phyloP scores from a whole-genome alignment of 2,888 invertebrate genomes.

The Phrixothrix hirtus region DNA sequence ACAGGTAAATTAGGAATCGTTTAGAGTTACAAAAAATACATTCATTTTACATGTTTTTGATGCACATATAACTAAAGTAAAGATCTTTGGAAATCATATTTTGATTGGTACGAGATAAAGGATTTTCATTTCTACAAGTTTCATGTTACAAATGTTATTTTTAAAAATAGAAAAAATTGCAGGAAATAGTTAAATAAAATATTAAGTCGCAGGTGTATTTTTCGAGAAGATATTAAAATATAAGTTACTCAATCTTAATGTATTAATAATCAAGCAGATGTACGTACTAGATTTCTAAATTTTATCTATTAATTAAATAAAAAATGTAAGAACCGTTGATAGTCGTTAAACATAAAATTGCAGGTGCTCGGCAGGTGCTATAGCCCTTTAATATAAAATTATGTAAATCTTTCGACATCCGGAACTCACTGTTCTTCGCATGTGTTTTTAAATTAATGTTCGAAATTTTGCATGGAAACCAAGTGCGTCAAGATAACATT shows the following conservation, averaged over 20 bases:
- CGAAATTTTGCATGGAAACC: too few relatives aligned
- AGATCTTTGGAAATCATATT: too few relatives aligned
- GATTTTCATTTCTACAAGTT: neutral
- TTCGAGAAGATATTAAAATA: neutral
- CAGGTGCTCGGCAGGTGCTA: slow-evolving; percentile 6
- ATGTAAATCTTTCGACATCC: slow-evolving; percentile 1
- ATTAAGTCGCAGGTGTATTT: neutral
- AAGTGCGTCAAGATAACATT: too few relatives aligned
- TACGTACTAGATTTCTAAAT: neutral
- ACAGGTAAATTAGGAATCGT: too few relatives aligned
- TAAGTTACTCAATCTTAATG: too few relatives aligned
- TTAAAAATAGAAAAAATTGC: neutral
- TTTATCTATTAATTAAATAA: neutral
- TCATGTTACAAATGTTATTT: neutral
- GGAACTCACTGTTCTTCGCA: neutral
- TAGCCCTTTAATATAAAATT: slow-evolving; percentile 1
- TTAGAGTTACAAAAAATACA: too few relatives aligned
- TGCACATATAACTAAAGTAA: too few relatives aligned
- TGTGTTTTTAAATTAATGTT: slow-evolving; percentile 6
- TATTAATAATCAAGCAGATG: too few relatives aligned
- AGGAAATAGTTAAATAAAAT: neutral
- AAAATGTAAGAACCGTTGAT: neutral
- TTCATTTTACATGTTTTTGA: too few relatives aligned
- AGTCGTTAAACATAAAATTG: neutral
- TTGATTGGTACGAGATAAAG: too few relatives aligned